These are phyloP conservation scores for Cydia splendana DNA, from an alignment of 1,140 invertebrate genomes.

Conservation along the genomic window DNA sequence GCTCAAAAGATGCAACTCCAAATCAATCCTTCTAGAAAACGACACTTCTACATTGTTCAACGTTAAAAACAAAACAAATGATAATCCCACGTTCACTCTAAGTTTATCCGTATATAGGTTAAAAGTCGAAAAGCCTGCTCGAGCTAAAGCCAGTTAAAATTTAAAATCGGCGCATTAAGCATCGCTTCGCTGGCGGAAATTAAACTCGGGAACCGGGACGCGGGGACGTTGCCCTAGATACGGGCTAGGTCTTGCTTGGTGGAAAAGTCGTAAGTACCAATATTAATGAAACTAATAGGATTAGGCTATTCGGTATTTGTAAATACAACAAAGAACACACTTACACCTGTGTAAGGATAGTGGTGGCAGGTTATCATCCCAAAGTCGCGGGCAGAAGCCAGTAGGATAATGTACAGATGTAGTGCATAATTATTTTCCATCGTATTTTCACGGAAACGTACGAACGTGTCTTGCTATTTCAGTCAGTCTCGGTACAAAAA, in stretches of 20 bases:
- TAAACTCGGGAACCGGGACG: slow-evolving; percentile 7
- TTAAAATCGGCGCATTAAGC: slow-evolving; percentile 10
- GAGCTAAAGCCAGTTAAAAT: slow-evolving; percentile 14
- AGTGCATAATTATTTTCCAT: no score
- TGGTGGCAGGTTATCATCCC: no score
- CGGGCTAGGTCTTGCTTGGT: background rate
- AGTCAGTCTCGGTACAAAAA: no score
- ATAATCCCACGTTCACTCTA: background rate
- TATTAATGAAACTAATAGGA: background rate
- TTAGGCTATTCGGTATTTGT: no score
- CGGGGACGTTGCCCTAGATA: slow-evolving; percentile 23
- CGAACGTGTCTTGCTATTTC: no score
- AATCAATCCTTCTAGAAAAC: no score
- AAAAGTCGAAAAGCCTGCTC: background rate
- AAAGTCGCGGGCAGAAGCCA: no score
- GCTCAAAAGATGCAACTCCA: no score
- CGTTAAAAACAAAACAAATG: slow-evolving; percentile 1
- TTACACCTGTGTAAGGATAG: no score
- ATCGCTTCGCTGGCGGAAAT: slow-evolving; percentile 25
- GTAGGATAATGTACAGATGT: no score
- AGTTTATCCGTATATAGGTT: background rate
- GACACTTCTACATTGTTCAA: background rate
- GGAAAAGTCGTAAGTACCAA: background rate
- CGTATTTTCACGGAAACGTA: no score
- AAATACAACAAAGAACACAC: no score